Conservation (phyloP, 2,113 vertebrate genomes). For the Thunnus maccoyii region DNA sequence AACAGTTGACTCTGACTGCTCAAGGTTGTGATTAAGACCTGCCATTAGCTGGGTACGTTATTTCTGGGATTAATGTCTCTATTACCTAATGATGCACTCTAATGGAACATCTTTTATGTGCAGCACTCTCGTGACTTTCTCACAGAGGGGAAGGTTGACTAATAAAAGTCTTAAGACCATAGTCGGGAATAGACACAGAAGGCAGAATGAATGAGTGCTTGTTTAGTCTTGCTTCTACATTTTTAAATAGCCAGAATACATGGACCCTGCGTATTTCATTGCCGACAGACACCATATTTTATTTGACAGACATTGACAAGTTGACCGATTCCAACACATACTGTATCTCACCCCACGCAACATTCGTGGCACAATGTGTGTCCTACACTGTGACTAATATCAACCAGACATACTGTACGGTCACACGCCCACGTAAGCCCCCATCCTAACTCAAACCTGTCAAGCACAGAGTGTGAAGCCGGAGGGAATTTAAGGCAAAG, state of each 20-base stretch:
- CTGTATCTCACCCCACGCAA: conserved; percentile 7
- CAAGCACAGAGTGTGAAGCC: neutral
- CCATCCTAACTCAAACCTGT: conserved; percentile 8
- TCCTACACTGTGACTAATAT: conserved; percentile 45
- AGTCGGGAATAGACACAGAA: conserved; percentile 21
- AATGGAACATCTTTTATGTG: conserved; percentile 34
- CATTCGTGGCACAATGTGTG: neutral
- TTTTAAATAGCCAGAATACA: conserved; percentile 1
- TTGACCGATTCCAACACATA: conserved; percentile 9
- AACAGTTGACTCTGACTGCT: conserved; percentile 39
- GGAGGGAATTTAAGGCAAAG: neutral
- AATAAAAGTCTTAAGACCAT: conserved; percentile 14
- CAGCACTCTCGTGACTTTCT: conserved; percentile 20
- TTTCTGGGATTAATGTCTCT: conserved; percentile 53
- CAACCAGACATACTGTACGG: conserved; percentile 24
- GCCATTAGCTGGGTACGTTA: conserved; percentile 46
- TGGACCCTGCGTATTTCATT: neutral
- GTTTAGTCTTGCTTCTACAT: conserved; percentile 30
- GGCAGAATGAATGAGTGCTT: neutral
- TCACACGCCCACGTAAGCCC: neutral
- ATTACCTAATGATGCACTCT: conserved; percentile 20
- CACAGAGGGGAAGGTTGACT: conserved; percentile 13
- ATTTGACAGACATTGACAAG: conserved; percentile 34
- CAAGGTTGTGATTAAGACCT: conserved; percentile 33
- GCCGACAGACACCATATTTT: conserved; percentile 13